Evolutionary conservation across 2,888 invertebrate species (phyloP).

Genomic region (Masnerella sp.): DNA sequence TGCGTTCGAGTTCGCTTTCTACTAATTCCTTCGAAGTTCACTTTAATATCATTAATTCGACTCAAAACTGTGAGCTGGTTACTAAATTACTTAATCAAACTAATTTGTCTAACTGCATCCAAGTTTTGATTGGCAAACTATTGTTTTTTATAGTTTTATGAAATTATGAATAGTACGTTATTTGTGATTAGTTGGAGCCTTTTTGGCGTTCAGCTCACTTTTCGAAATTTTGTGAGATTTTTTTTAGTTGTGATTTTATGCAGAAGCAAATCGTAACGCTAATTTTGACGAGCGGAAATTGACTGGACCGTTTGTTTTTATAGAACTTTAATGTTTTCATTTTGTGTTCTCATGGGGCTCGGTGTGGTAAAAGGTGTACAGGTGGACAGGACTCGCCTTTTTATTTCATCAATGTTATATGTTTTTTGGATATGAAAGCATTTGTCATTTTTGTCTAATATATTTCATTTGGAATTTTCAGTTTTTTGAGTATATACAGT

Average conservation of each 20-base stretch:
- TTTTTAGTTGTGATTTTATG: slow-evolving; percentile 2
- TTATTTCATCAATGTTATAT: background rate
- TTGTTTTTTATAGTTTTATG: background rate
- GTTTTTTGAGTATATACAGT: no score
- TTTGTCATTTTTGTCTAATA: no score
- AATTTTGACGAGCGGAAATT: slow-evolving; percentile 49
- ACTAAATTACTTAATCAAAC: slow-evolving; percentile 45
- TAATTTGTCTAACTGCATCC: slow-evolving; percentile 54
- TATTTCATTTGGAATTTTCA: no score
- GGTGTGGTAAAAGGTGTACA: slow-evolving; percentile 42
- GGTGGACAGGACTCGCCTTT: slow-evolving; percentile 49
- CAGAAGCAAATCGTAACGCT: slow-evolving; percentile 32
- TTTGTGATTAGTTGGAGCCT: no score
- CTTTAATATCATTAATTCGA: slow-evolving; percentile 44
- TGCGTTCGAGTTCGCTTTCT: slow-evolving; percentile 52
- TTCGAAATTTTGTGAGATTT: slow-evolving; percentile 1
- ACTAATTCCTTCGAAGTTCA: slow-evolving; percentile 42
- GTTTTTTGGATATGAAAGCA: background rate
- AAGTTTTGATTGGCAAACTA: slow-evolving; percentile 11
- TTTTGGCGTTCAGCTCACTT: no score
- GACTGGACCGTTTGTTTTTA: slow-evolving; percentile 8
- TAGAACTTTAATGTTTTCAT: slow-evolving; percentile 23
- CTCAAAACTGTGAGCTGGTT: slow-evolving; percentile 8
- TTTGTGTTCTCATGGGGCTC: slow-evolving; percentile 45
- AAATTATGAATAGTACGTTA: no score